Evolutionary conservation across 1,140 invertebrate species (phyloP), one percentile per base, ranked within the genome.

Genomic region (Aphelinus certus): DNA sequence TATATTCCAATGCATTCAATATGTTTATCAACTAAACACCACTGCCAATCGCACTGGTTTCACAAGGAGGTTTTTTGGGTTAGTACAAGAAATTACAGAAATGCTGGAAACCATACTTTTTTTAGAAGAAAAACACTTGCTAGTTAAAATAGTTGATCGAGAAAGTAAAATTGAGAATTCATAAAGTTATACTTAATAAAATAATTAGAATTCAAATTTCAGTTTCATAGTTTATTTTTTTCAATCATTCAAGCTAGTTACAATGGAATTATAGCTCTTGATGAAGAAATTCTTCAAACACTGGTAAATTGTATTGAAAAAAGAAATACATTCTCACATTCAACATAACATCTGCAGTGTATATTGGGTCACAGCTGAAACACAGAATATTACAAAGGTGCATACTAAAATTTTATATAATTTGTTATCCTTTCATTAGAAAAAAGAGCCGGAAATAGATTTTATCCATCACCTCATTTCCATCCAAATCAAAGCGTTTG

Each of bases 361-460:
- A 87, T 87, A 87, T 87, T 87, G 86, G 83, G 85, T 87, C 86
- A 85, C 83, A 88, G 82, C 83, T 87, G 84, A 82, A 82, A 85
- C 87, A 88, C 85, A 88, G 81, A 88, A 88, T 87, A 86, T 86
- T 88, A 88, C 86, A 88, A 84, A 86, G 86, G 86, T 88, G 86
- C 86, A 87, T 88, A 87, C 87, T 88, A 88, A 88, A 88, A 84
- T 84, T 86, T 81, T 88, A 87, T 87, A 88, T 85, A 87, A 87
- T 87, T 83, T 81, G 80, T 83, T 81, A 71, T 82, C 26, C 51
- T 42, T 68, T 1, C 57, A 56, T 62, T 88, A 74, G 82, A 82
- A 69, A 26, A 26, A 77, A 85, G 86, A 87, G 86, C 84, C 79
- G 83, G 84, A 85, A 80, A 82, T 79, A 69, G 42, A 81, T 82